These are phyloP conservation scores for Ptychodera flava DNA, from an alignment of 35 echinoderm and acorn worm genomes.

Conservation along the genomic window DNA sequence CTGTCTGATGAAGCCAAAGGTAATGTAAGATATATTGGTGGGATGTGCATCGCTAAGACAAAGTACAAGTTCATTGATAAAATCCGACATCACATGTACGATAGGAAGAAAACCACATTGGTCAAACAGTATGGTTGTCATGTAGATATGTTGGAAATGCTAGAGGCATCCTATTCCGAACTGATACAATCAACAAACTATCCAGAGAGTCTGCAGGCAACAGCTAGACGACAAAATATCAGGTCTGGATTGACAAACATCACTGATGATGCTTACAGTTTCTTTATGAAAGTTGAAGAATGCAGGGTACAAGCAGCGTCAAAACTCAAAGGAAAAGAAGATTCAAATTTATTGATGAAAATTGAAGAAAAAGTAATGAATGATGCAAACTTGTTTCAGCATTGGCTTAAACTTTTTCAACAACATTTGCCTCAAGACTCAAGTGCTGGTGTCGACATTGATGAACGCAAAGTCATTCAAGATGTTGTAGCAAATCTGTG, in stretches of 20 bases:
- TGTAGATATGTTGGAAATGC: not conserved
- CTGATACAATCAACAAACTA: not conserved
- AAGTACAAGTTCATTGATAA: not conserved
- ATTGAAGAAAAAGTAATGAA: not conserved
- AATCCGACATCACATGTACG: not conserved
- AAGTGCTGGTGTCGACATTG: too few species aligned
- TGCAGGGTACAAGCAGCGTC: not conserved
- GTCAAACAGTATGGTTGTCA: not conserved
- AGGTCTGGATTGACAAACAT: not conserved
- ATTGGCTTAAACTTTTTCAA: not conserved
- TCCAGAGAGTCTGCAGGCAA: not conserved
- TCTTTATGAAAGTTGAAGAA: not conserved
- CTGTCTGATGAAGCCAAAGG: not conserved
- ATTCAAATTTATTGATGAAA: not conserved
- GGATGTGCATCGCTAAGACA: not conserved
- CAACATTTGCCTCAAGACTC: too few species aligned
- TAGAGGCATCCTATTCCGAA: not conserved
- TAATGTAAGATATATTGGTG: not conserved
- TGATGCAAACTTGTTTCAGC: not conserved
- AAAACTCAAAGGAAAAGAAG: not conserved
- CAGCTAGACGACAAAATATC: not conserved
- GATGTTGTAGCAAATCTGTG: too few species aligned
- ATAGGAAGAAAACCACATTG: not conserved
- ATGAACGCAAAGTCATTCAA: too few species aligned
- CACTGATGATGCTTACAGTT: not conserved